A percentile compares a stretch with the other conserved stretches of the same genome.
These are phyloP conservation scores for Oscheius sp. DNA, from an alignment of 2,888 invertebrate species.

Conservation along the genomic window DNA sequence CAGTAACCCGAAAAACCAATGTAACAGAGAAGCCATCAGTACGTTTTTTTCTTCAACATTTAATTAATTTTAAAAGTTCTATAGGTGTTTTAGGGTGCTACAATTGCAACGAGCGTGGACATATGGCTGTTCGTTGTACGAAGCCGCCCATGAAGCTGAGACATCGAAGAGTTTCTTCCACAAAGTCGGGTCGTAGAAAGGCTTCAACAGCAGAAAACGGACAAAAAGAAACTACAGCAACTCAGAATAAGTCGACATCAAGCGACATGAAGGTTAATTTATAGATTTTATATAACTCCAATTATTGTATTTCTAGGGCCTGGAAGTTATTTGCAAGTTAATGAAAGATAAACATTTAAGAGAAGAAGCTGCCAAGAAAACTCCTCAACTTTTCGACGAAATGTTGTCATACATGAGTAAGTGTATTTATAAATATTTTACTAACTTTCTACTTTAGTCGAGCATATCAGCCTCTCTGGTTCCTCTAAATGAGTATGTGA, in stretches of 20 bases:
- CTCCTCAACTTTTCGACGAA: slow-evolving; percentile 6
- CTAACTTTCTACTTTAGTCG: not conserved
- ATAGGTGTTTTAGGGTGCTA: slow-evolving; percentile 1
- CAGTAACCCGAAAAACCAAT: slow-evolving; percentile 10
- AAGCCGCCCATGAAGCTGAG: not conserved
- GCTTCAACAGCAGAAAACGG: not conserved
- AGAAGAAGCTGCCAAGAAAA: slow-evolving; percentile 17
- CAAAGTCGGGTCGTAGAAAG: not conserved
- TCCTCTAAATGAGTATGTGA: not conserved
- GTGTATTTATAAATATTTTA: not conserved
- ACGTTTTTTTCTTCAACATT: not conserved
- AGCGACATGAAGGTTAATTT: slow-evolving; percentile 3
- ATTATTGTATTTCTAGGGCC: slow-evolving; percentile 14
- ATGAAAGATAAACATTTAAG: slow-evolving; percentile 23
- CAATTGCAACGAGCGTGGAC: slow-evolving; percentile 10
- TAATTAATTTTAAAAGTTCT: not conserved
- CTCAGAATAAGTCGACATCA: not conserved
- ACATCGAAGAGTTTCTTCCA: not conserved
- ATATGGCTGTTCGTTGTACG: slow-evolving; percentile 11
- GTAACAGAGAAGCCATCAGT: not conserved
- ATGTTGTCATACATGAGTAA: not conserved
- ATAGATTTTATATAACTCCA: not conserved
- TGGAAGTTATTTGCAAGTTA: slow-evolving; percentile 19
- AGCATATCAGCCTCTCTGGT: not conserved
- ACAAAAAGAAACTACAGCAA: not conserved